These are phyloP conservation scores for Lagorchestes hirsutus DNA, from an alignment of 2,797 vertebrate species.

Conservation along the genomic window DNA sequence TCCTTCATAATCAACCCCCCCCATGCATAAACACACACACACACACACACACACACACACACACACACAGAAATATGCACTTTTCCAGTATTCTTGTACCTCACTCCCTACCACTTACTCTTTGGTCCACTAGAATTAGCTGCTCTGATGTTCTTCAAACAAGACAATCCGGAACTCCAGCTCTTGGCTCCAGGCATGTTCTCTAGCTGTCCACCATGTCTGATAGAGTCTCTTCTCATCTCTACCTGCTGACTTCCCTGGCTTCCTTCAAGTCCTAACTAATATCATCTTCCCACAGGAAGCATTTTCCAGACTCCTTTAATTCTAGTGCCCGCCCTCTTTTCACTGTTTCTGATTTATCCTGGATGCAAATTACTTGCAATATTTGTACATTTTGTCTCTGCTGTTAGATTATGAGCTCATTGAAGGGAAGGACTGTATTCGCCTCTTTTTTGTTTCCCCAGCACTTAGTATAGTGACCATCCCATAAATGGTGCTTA, in stretches of 20 bases:
- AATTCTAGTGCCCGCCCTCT: neutral
- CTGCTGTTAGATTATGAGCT: neutral
- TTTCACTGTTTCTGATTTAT: neutral
- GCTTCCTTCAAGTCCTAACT: neutral
- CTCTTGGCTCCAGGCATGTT: neutral
- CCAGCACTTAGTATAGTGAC: neutral
- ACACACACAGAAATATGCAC: neutral
- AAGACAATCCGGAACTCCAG: neutral
- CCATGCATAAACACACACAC: too few relatives aligned
- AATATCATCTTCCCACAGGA: neutral
- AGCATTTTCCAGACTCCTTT: neutral
- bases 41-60: too few relatives aligned
- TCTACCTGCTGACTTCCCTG: neutral
- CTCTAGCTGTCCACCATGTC: neutral
- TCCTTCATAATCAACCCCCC: neutral
- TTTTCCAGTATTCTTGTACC: neutral
- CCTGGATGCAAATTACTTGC: neutral
- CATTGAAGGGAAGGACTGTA: neutral
- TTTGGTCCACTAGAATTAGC: neutral
- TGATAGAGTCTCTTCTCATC: neutral
- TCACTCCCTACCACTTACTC: neutral
- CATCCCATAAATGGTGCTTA: neutral
- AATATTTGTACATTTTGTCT: neutral
- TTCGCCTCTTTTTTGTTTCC: neutral
- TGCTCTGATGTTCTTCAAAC: neutral